These are phyloP conservation scores for Telmatherina bonti DNA, from an alignment of 2,797 vertebrate species.

Conservation along the genomic window DNA sequence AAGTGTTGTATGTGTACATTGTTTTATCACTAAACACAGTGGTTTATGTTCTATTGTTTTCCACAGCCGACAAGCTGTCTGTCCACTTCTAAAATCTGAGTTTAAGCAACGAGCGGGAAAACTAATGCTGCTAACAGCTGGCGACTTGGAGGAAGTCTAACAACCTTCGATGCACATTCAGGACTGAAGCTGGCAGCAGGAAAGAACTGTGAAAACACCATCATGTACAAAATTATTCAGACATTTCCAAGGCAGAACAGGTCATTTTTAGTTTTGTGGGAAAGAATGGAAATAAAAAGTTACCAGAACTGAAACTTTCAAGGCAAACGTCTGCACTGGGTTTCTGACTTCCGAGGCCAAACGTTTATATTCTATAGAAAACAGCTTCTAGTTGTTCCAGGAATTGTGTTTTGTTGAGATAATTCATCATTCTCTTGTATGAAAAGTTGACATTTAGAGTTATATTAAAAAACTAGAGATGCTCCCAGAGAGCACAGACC, in stretches of 20 bases:
- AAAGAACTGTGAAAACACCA: background rate
- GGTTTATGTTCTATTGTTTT: background rate
- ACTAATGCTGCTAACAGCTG: background rate
- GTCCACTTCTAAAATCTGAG: background rate
- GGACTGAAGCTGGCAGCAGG: background rate
- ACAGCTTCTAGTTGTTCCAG: too few relatives aligned
- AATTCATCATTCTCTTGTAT: too few relatives aligned
- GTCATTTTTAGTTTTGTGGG: background rate
- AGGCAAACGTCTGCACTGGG: too few relatives aligned
- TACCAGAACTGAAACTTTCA: too few relatives aligned
- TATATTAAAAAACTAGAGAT: too few relatives aligned
- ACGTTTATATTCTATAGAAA: too few relatives aligned
- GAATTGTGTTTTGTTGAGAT: too few relatives aligned
- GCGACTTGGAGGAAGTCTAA: background rate
- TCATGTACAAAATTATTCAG: background rate
- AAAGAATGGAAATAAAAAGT: background rate
- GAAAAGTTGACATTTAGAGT: too few relatives aligned
- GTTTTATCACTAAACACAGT: background rate
- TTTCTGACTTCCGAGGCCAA: too few relatives aligned
- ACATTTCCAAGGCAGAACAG: background rate
- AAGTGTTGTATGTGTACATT: background rate
- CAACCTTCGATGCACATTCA: background rate
- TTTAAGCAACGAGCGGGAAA: background rate
- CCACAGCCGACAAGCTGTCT: background rate
- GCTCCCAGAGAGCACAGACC: too few relatives aligned